These are phyloP conservation scores for Acipenser oxyrinchus DNA, from an alignment of 2,797 vertebrate genomes.

Conservation along the genomic window DNA sequence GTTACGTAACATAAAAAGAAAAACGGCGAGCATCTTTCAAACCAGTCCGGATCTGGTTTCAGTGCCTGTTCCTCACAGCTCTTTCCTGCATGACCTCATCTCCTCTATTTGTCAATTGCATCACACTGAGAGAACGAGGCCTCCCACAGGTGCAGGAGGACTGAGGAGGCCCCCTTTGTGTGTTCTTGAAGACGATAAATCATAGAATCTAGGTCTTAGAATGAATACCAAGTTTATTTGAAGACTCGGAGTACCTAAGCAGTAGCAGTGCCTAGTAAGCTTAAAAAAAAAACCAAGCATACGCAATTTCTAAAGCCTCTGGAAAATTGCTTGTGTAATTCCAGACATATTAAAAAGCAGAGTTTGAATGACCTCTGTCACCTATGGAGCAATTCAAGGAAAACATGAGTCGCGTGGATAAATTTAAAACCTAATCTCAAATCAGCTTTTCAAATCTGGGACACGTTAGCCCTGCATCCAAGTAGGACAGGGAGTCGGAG, in stretches of 20 bases:
- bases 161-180: constrained; percentile 50
- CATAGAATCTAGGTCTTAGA: too few relatives aligned
- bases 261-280: too few relatives aligned
- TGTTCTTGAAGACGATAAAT: too few relatives aligned
- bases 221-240: too few relatives aligned
- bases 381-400: constrained; percentile 43
- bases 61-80: constrained; percentile 48
- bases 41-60: constrained; percentile 45
- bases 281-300: neutral
- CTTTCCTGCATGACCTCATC: constrained; percentile 81
- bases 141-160: constrained; percentile 74
- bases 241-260: too few relatives aligned
- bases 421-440: constrained; percentile 58
- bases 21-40: too few relatives aligned
- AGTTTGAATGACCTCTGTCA: constrained; percentile 32
- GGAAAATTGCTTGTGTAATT: constrained; percentile 6
- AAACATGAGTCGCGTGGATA: constrained; percentile 44
- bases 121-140: constrained; percentile 73
- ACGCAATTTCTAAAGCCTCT: neutral
- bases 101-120: constrained; percentile 73
- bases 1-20: too few relatives aligned
- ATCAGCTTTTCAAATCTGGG: constrained; percentile 52
- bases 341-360: constrained; percentile 10
- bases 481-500: constrained; percentile 12
- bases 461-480: constrained; percentile 26